Percentiles rank a stretch among this genome's conserved stretches.
Evolutionary conservation across 2,113 vertebrate species (phyloP).

Genomic region (Columbina picui): DNA sequence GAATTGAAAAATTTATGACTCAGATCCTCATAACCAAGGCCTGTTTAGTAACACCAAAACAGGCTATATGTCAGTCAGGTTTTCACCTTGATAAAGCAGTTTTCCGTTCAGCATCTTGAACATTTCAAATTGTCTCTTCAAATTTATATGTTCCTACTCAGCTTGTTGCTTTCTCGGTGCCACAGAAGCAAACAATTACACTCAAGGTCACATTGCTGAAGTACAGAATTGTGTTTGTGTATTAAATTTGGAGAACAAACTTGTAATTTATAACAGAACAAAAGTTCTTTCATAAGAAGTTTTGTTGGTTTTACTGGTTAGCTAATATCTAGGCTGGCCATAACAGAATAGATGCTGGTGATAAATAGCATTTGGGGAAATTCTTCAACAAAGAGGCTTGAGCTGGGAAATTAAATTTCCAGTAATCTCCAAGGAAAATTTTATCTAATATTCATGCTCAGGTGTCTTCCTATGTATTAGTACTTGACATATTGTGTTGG

Average conservation of each 20-base stretch:
- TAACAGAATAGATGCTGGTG: background rate
- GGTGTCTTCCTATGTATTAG: background rate
- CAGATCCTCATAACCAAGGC: background rate
- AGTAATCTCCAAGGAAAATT: background rate
- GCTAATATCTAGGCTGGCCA: background rate
- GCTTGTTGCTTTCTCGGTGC: background rate
- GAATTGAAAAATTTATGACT: background rate
- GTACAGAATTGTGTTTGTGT: background rate
- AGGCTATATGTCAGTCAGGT: background rate
- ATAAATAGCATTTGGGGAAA: background rate
- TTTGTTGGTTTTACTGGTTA: background rate
- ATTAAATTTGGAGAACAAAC: background rate
- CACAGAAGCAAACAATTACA: background rate
- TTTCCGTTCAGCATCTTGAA: background rate
- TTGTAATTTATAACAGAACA: constrained; percentile 4
- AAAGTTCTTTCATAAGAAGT: background rate
- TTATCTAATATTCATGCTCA: background rate
- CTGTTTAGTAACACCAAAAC: background rate
- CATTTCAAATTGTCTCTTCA: background rate
- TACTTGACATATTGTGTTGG: background rate
- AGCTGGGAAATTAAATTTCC: background rate
- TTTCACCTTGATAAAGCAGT: background rate
- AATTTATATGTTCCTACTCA: background rate
- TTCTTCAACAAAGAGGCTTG: background rate
- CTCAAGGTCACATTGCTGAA: background rate